These are phyloP conservation scores for Hydropotes inermis DNA, from an alignment of 2,113 vertebrate species.

Conservation along the genomic window DNA sequence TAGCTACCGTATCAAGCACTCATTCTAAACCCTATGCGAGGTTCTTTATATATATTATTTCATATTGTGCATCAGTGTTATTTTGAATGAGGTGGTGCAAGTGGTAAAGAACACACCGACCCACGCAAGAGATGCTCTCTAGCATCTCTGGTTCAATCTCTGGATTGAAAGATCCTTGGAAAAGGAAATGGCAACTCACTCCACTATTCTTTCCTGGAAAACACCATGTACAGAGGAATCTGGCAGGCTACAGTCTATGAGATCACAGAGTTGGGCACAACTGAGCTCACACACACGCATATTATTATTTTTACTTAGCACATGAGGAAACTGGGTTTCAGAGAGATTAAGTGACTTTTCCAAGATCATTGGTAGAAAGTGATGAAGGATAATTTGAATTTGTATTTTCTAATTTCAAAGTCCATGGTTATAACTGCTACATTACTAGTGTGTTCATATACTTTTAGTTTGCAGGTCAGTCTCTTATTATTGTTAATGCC, in stretches of 20 bases:
- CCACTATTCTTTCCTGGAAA: background rate
- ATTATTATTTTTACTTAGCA: background rate
- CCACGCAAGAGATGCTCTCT: background rate
- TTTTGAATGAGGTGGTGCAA: background rate
- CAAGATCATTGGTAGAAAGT: background rate
- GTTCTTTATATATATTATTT: background rate
- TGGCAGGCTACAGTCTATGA: background rate
- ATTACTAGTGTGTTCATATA: background rate
- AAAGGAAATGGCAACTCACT: background rate
- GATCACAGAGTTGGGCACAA: fast-evolving
- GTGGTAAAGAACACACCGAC: background rate
- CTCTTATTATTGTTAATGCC: background rate
- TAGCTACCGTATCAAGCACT: background rate
- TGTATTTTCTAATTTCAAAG: background rate
- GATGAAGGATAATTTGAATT: background rate
- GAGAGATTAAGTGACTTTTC: background rate
- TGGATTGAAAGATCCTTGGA: background rate
- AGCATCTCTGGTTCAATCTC: background rate
- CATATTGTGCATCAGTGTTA: background rate
- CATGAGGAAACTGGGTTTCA: background rate
- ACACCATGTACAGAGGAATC: background rate
- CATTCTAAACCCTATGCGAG: background rate
- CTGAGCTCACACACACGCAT: background rate
- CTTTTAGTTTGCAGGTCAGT: background rate
- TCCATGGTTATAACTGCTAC: background rate